These are phyloP conservation scores for Cantharis rufa DNA, from an alignment of 2,888 invertebrate species.

Conservation along the genomic window DNA sequence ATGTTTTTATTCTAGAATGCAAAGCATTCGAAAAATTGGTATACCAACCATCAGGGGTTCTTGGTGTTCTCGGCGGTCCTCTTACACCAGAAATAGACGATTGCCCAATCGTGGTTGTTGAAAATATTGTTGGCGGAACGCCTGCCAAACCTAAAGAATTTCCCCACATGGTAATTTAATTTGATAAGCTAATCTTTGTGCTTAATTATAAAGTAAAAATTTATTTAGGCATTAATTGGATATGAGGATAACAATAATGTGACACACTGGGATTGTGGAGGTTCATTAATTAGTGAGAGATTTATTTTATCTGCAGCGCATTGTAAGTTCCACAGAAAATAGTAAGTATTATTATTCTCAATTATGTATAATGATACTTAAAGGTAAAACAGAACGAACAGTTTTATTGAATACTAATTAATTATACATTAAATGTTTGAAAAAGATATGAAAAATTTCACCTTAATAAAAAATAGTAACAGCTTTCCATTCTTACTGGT, in stretches of 20 bases:
- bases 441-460: too few relatives aligned
- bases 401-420: too few relatives aligned
- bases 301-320: slow-evolving; percentile 71
- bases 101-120: background rate
- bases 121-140: background rate
- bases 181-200: background rate
- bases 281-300: slow-evolving; percentile 43
- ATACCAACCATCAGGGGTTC: background rate
- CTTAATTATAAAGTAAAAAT: background rate
- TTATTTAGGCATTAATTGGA: slow-evolving; percentile 30
- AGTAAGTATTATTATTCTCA: slow-evolving; percentile 21
- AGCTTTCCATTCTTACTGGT: too few relatives aligned
- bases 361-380: too few relatives aligned
- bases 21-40: background rate
- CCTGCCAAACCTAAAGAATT: slow-evolving; percentile 10
- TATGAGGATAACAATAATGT: slow-evolving; percentile 31
- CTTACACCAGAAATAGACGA: too few relatives aligned
- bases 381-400: too few relatives aligned
- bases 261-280: slow-evolving; percentile 59
- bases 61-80: background rate
- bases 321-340: slow-evolving; percentile 50
- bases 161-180: slow-evolving; percentile 18
- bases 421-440: too few relatives aligned
- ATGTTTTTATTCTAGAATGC: too few relatives aligned
- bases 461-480: too few relatives aligned